phyloP scores from a whole-genome alignment of 2,113 vertebrate genomes.

The Callorhinus ursinus region DNA sequence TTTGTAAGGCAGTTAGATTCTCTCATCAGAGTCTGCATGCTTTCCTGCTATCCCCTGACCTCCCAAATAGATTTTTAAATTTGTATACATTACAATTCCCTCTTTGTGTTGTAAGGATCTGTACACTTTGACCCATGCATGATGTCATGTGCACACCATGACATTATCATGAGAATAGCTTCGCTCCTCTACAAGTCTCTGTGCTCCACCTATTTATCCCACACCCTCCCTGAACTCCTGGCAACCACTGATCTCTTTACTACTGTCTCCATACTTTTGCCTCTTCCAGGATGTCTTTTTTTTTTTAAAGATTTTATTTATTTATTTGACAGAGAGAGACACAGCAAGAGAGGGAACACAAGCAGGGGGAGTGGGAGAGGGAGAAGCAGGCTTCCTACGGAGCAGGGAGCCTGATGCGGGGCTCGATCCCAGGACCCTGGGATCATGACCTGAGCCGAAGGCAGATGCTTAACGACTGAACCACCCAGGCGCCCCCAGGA shows the following conservation, averaged over 20 bases:
- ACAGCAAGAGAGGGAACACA: no score
- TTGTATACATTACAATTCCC: neutral
- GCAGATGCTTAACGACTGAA: no score
- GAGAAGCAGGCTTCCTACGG: no score
- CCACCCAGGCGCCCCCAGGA: neutral
- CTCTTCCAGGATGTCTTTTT: neutral
- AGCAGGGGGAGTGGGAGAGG: no score
- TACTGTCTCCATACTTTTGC: neutral
- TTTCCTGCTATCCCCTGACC: neutral
- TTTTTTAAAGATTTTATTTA: no score
- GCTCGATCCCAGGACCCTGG: no score
- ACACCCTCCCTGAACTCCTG: neutral
- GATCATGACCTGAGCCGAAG: no score
- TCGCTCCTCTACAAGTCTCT: neutral
- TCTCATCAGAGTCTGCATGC: neutral
- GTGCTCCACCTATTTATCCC: no score
- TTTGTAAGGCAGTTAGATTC: neutral
- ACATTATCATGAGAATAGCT: neutral
- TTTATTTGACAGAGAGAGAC: no score
- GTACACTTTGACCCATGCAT: neutral
- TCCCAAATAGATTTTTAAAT: neutral
- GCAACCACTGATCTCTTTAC: neutral
- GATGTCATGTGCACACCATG: neutral
- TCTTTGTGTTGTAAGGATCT: neutral
- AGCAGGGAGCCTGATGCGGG: no score